Base-by-base conservation (phyloP, 2,113 vertebrate genomes). In the Rhadina sibilatrix region DNA sequence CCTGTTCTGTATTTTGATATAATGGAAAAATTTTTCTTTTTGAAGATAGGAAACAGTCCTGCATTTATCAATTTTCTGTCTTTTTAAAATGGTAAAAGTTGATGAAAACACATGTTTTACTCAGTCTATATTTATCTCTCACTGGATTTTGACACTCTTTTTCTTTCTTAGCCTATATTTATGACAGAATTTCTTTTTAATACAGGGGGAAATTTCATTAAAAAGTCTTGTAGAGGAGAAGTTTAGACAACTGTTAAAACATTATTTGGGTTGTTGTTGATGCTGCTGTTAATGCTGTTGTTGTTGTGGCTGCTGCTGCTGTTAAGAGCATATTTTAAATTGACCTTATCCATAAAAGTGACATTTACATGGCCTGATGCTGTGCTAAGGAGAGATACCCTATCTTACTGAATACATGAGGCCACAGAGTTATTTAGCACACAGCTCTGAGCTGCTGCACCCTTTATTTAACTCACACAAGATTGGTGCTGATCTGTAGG, bases 301-400 rank as follows among this genome's bases (percentile, higher is more conserved):
- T 91, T 82, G 65, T 84, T 46, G 82, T 57, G 33, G 66, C 33
- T 64, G 91, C 69, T 46, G 71, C 72, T 50, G 59, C 85, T 90
- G 59, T 35, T 93, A 10, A 66, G 86, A 92, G 89, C 76, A 78
- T 74, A 87, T 92, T 95, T 95, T 93, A 95, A 95, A 93, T 90
- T 94, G 95, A 96, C 95, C 93, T 95, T 96, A 95, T 95, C 91
- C 80, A 94, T 95, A 94, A 94, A 97, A 96, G 56, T 95, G 94
- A 91, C 93, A 93, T 90, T 93, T 94, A 96, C 91, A 84, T 83
- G 80, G 72, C 83, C 60, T 87, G 94, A 93, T 83, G 92, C 80
- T 49, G 80, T 78, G 86, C 71, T 81, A 38, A 57, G 68, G 12
- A 83, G 75, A 95, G 79, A 93, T 81, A 78, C 21, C 52, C 71